A percentile compares a stretch with the other conserved stretches of the same genome.
Conservation (phyloP, 2,113 vertebrate genomes). For the Ctenodactylus gundi region DNA sequence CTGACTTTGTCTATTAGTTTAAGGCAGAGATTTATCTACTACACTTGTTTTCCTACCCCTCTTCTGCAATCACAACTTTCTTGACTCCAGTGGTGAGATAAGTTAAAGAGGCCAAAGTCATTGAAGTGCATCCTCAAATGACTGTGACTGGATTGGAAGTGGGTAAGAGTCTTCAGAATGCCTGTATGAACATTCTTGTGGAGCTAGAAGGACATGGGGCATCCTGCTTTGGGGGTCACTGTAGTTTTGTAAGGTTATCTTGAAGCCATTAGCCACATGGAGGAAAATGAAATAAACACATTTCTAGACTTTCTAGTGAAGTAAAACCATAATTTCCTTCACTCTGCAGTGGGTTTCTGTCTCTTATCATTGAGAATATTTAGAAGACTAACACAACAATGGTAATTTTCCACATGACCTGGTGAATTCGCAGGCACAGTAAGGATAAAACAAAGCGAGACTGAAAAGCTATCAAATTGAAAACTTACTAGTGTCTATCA, state of each 20-base stretch:
- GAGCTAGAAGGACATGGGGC: background rate
- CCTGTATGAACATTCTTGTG: background rate
- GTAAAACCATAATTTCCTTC: background rate
- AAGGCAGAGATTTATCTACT: background rate
- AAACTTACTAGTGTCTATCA: background rate
- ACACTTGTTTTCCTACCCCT: background rate
- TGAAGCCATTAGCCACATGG: background rate
- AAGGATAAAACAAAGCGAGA: background rate
- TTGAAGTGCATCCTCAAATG: background rate
- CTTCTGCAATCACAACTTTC: background rate
- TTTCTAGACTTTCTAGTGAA: background rate
- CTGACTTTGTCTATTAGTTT: background rate
- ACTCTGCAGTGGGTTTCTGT: background rate
- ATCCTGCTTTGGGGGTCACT: background rate
- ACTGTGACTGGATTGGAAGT: background rate
- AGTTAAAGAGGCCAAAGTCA: background rate
- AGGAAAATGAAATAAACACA: background rate
- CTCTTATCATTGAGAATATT: background rate
- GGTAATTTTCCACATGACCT: background rate
- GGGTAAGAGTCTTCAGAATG: background rate
- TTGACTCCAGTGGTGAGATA: background rate
- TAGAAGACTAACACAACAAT: background rate
- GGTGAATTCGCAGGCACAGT: background rate
- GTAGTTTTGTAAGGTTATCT: background rate
- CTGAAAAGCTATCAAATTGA: background rate